Conservation (phyloP, 92 coral and sea anemone species). For the Plumapathes pennacea region DNA sequence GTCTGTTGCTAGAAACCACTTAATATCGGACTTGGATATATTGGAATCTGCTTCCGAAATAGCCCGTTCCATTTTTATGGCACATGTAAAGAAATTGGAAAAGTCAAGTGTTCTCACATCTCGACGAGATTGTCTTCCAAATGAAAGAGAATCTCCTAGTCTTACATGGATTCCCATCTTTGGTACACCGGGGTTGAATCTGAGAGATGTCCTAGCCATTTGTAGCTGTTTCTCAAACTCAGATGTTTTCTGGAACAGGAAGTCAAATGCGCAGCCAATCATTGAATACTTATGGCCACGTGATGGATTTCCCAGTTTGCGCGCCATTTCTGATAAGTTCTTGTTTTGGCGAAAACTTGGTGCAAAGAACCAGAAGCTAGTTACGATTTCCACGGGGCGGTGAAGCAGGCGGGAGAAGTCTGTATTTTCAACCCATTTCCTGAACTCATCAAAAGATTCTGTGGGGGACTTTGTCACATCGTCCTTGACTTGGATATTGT, state of each 20-base stretch:
- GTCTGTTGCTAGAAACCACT: conserved; percentile 78
- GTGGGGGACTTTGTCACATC: conserved; percentile 21
- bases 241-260: conserved; percentile 46
- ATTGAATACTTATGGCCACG: conserved; percentile 47
- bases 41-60: conserved; percentile 12
- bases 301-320: conserved; percentile 23
- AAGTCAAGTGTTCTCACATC: conserved; percentile 19
- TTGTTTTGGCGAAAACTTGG: conserved; percentile 41
- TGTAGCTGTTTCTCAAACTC: conserved; percentile 15
- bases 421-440: conserved; percentile 41
- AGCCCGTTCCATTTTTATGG: conserved; percentile 38
- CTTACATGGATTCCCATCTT: conserved; percentile 70
- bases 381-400: conserved; percentile 53
- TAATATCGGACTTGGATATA: conserved; percentile 21
- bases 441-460: conserved; percentile 6
- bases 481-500: conserved; percentile 1
- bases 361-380: conserved; percentile 69
- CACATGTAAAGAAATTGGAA: conserved; percentile 49
- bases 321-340: conserved; percentile 29
- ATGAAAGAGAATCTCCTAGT: conserved; percentile 51
- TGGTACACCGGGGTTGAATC: conserved; percentile 27
- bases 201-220: conserved; percentile 14
- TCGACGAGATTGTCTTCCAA: not conserved
- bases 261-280: conserved; percentile 72
- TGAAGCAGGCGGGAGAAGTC: conserved; percentile 28